These are phyloP conservation scores for Eurypyga helias DNA, from an alignment of 2,113 vertebrate species.

Conservation along the genomic window DNA sequence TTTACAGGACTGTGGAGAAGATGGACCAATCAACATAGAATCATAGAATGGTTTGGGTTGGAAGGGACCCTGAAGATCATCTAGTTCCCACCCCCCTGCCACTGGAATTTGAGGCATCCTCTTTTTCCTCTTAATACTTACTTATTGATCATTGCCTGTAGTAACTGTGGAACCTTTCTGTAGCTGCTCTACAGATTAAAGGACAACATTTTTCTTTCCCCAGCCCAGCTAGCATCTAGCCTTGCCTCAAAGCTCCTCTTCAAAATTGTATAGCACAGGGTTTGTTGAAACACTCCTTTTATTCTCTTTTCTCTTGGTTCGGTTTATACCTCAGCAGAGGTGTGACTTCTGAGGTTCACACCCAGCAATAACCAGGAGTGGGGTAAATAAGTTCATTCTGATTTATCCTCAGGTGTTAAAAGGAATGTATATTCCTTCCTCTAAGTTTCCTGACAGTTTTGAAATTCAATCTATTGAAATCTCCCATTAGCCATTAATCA, in stretches of 20 bases:
- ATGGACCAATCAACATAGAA: background rate
- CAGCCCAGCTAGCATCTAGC: background rate
- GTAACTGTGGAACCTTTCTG: background rate
- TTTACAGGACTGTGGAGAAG: background rate
- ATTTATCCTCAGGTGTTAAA: background rate
- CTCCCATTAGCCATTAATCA: background rate
- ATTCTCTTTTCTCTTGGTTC: background rate
- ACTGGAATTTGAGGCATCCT: background rate
- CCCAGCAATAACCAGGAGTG: background rate
- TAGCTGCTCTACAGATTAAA: background rate
- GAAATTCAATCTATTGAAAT: background rate
- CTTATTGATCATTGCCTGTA: background rate
- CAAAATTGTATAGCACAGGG: background rate
- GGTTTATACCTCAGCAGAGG: background rate
- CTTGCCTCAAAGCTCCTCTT: background rate
- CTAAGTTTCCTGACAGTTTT: background rate
- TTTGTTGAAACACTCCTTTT: background rate
- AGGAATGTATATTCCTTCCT: background rate
- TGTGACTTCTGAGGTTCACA: background rate
- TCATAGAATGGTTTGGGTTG: too few relatives aligned
- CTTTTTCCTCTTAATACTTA: background rate
- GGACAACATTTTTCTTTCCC: background rate
- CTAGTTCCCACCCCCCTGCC: too few relatives aligned
- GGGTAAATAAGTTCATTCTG: background rate
- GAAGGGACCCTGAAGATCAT: too few relatives aligned